These are phyloP conservation scores for Aptenodytes patagonicus DNA, from an alignment of 2,113 vertebrate genomes.

Conservation along the genomic window DNA sequence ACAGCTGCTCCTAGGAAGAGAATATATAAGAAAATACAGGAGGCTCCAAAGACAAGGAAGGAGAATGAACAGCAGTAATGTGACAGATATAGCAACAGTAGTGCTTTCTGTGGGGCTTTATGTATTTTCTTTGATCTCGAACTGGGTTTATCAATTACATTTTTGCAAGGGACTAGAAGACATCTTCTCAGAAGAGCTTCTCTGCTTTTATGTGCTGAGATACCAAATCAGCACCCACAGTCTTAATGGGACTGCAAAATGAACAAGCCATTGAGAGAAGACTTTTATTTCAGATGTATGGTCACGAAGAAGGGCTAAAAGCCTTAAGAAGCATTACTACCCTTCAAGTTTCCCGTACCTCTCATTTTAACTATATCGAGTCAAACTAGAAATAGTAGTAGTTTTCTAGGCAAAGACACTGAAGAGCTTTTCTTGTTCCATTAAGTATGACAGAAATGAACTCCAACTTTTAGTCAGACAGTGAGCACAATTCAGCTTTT, in stretches of 20 bases:
- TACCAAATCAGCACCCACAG: background rate
- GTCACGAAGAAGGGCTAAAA: background rate
- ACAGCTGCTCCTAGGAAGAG: background rate
- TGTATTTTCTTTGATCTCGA: background rate
- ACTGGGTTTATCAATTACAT: background rate
- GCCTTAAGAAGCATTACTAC: background rate
- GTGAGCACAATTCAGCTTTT: background rate
- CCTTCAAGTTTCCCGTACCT: background rate
- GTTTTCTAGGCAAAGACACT: background rate
- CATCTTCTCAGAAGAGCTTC: background rate
- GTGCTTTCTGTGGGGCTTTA: background rate
- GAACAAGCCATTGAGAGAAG: background rate
- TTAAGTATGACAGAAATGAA: background rate
- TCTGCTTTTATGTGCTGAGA: background rate
- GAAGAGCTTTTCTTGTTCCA: background rate
- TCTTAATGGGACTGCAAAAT: background rate
- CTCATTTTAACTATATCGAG: background rate
- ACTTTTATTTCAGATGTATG: background rate
- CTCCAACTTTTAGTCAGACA: background rate
- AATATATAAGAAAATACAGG: background rate
- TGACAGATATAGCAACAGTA: background rate
- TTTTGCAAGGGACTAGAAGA: background rate
- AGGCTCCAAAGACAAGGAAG: background rate
- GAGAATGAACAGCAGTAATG: background rate
- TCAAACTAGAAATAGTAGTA: background rate